A percentile compares a stretch with the other conserved stretches of the same genome.
phyloP scores from a whole-genome alignment of 2,888 invertebrate genomes.

The Scaptodrosophila latifasciaeformis region DNA sequence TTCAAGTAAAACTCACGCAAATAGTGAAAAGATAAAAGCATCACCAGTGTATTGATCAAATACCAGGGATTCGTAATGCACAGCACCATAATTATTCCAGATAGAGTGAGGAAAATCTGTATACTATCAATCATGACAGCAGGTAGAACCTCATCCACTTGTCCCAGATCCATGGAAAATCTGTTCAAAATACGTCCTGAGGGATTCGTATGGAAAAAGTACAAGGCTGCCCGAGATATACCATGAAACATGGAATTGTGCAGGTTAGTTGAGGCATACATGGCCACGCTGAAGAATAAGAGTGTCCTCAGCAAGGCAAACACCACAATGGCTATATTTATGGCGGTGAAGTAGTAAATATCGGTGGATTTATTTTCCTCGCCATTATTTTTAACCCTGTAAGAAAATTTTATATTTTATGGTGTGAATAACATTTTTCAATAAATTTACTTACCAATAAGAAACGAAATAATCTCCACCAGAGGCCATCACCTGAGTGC shows the following conservation, averaged over 20 bases:
- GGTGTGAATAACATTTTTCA: background rate
- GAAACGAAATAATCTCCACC: constrained; percentile 86
- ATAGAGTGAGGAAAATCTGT: constrained; percentile 85
- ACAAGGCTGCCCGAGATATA: constrained; percentile 86
- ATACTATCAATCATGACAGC: constrained; percentile 74
- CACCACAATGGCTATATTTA: constrained; percentile 74
- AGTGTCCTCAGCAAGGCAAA: constrained; percentile 72
- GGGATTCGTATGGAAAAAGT: constrained; percentile 92
- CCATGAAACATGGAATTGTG: constrained; percentile 89
- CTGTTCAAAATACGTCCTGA: constrained; percentile 88
- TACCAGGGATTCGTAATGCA: constrained; percentile 85
- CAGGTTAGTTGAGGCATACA: constrained; percentile 84
- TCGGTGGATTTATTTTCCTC: constrained; percentile 44
- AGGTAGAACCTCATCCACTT: constrained; percentile 75
- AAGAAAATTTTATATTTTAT: background rate
- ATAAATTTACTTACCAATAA: constrained; percentile 77
- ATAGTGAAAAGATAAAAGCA: constrained; percentile 83
- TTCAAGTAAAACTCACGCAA: constrained; percentile 85
- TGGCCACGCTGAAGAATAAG: constrained; percentile 78
- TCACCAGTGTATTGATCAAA: constrained; percentile 81
- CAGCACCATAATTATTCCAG: constrained; percentile 87
- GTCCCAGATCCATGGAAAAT: constrained; percentile 90
- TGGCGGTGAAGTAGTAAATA: constrained; percentile 76
- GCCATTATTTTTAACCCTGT: constrained; percentile 64
- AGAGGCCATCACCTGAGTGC: constrained; percentile 83